Evolutionary conservation across 2,888 invertebrate genomes (phyloP).

Genomic region (Tetranychus piercei): DNA sequence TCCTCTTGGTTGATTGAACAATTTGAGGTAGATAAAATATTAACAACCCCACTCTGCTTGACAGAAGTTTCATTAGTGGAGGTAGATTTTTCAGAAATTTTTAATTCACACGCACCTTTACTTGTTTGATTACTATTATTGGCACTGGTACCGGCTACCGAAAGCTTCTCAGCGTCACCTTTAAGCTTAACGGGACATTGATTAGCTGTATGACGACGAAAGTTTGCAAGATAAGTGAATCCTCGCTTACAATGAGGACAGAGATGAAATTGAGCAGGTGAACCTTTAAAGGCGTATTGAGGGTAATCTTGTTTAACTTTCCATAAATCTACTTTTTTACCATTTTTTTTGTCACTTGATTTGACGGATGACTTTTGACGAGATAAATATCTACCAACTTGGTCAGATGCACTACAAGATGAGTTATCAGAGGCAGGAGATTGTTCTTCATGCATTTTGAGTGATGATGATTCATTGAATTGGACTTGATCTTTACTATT

Average conservation of each 20-base stretch:
- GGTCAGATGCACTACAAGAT: no score
- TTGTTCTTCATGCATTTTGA: background rate
- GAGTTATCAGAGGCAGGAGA: background rate
- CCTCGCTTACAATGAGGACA: conserved; percentile 24
- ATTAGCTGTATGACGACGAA: conserved; percentile 21
- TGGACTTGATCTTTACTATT: background rate
- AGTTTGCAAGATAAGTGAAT: conserved; percentile 26
- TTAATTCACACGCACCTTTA: no score
- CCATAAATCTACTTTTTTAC: background rate
- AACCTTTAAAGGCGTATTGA: conserved; percentile 18
- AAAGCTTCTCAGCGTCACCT: background rate
- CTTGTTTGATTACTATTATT: no score
- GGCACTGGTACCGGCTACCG: no score
- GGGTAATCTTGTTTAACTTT: conserved; percentile 17
- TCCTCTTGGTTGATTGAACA: no score
- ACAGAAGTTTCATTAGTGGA: no score
- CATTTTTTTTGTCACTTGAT: background rate
- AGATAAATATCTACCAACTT: no score
- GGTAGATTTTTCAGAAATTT: no score
- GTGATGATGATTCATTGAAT: background rate
- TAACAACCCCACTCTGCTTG: no score
- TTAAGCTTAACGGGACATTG: conserved; percentile 18
- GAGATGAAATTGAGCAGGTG: conserved; percentile 18
- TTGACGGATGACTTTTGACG: background rate
- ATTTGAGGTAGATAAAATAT: no score